A percentile compares a stretch with the other conserved stretches of the same genome.
Evolutionary conservation across 2,888 invertebrate genomes (phyloP).

Genomic region (Polylopha cassiicola): DNA sequence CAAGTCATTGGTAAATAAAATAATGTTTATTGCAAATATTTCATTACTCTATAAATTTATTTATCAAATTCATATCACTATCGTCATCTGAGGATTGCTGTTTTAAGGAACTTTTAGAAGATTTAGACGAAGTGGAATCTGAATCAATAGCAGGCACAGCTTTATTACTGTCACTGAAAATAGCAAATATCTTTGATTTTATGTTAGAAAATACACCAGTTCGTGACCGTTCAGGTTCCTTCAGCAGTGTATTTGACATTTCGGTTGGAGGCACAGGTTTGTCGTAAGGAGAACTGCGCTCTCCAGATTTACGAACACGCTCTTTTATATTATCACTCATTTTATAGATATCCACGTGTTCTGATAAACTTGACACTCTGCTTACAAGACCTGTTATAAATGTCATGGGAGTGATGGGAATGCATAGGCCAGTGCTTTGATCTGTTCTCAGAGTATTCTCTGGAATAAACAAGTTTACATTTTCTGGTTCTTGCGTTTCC

Average conservation of each 20-base stretch:
- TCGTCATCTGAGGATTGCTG: too few species aligned
- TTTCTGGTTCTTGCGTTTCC: too few species aligned
- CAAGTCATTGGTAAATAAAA: too few species aligned
- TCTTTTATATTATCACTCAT: neutral
- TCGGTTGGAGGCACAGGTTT: slow-evolving; percentile 24
- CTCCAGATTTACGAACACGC: slow-evolving; percentile 20
- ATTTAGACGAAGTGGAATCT: too few species aligned
- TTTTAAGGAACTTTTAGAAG: too few species aligned
- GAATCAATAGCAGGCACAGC: too few species aligned
- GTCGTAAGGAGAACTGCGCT: slow-evolving; percentile 34
- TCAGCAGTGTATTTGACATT: slow-evolving; percentile 16
- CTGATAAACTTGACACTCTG: neutral
- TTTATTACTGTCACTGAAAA: slow-evolving; percentile 5
- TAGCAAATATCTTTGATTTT: slow-evolving; percentile 15
- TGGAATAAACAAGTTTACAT: too few species aligned
- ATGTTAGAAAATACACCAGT: slow-evolving; percentile 30
- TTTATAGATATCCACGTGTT: slow-evolving; percentile 1
- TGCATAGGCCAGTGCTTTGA: neutral
- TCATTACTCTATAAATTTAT: too few species aligned
- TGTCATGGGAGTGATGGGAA: neutral
- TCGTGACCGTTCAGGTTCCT: slow-evolving; percentile 17
- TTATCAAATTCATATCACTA: too few species aligned
- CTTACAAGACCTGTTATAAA: neutral
- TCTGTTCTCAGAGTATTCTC: too few species aligned
- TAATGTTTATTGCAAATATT: too few species aligned